Evolutionary conservation across 2,113 vertebrate genomes (phyloP), one percentile per base, ranked within the genome.

Genomic region (Neodon shergylaensis): DNA sequence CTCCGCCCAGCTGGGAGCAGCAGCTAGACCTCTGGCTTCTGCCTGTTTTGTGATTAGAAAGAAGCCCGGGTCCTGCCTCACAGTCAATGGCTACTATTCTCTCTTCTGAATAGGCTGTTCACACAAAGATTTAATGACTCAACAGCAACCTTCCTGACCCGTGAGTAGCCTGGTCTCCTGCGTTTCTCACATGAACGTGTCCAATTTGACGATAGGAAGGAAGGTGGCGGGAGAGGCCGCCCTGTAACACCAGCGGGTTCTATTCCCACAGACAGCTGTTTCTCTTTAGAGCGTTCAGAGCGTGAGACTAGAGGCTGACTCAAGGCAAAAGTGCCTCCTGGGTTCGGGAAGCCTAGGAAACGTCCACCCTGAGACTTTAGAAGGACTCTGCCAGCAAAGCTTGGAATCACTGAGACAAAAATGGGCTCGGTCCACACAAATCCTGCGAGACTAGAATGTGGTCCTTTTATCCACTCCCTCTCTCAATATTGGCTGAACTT

Each of bases 201-300:
- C 95, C 92, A 97, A 97, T 95, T 95, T 93, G 95, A 97, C 88
- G 86, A 95, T 97, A 95, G 87, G 92, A 95, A 95, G 93, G 96
- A 92, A 96, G 97, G 96, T 92, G 96, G 97, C 94, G 94, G 97
- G 76, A 93, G 96, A 95, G 94, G 73, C 87, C 0, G 0, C 94
- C 93, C 93, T 93, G 52, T 81, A 96, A 26, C 81, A 96, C 88
- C 92, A 72, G 76, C 66, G 52, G 73, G 89, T 97, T 49, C 0
- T 85, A 92, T 93, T 73, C 97, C 63, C 81, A 95, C 93, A n/a
- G 65, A 77, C 2, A 11, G 28, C 90, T 82, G 66, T 63, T 63
- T 61, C 44, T 49, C 63, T 81, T 73, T 88, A 49, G 49, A 66
- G 74, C 8, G 8, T 12, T n/a, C 31, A 1, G 72, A 84, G 44